Percentiles rank a stretch among this genome's conserved stretches.
phyloP scores from a whole-genome alignment of 2,888 invertebrate genomes.

The Digitonthophagus gazella region DNA sequence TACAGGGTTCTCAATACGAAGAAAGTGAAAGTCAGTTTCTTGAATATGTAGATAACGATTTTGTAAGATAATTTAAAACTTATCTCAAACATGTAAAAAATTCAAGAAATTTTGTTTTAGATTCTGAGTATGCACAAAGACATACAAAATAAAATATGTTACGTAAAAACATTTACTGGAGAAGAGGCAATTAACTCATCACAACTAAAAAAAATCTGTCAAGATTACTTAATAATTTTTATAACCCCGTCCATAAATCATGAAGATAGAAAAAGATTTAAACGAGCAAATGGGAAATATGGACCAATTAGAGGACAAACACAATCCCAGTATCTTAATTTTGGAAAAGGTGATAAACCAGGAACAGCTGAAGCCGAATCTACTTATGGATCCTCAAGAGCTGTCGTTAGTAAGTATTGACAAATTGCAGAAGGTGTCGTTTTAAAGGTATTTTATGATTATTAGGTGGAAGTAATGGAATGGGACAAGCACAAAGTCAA shows the following conservation, averaged over 20 bases:
- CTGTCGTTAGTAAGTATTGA: constrained; percentile 67
- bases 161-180: constrained; percentile 46
- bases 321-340: constrained; percentile 79
- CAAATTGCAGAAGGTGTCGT: not conserved
- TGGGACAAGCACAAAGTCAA: constrained; percentile 89
- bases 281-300: constrained; percentile 38
- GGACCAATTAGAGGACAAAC: constrained; percentile 68
- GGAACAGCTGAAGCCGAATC: constrained; percentile 84
- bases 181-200: not conserved
- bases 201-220: constrained; percentile 1
- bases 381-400: constrained; percentile 66
- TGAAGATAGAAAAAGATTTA: constrained; percentile 28
- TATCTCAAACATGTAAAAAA: not conserved
- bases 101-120: constrained; percentile 38
- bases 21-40: not conserved
- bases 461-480: constrained; percentile 75
- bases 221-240: not conserved
- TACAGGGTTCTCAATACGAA: not conserved
- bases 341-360: constrained; percentile 56
- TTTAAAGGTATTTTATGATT: constrained; percentile 30
- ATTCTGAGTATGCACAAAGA: constrained; percentile 52
- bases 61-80: not conserved
- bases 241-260: not conserved
- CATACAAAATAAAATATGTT: constrained; percentile 47
- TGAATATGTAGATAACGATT: not conserved